Base-by-base conservation (phyloP, 2,113 vertebrate genomes). In the Pituophis catenifer region DNA sequence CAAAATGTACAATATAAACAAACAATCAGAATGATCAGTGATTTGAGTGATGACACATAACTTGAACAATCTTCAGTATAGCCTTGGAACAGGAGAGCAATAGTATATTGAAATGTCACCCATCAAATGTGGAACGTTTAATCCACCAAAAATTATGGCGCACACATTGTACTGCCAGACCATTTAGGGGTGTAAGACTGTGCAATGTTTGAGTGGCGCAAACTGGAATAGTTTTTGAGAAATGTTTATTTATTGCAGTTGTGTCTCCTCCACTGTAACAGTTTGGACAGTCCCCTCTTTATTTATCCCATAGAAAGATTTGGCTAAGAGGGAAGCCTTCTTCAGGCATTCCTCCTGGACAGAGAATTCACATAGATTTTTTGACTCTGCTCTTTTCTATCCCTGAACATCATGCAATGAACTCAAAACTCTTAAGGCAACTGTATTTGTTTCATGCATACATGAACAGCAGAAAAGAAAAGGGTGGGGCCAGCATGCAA, bases 21-120 rank as follows among this genome's bases (percentile, higher is more conserved):
- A 86, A 75, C 8, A 1, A 0, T 91, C 90, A 24, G 17, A 2
- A 7, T 38, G 0, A 0, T 26, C 10, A 17, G 0, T 93, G 53
- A 0, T 88, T 44, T 26, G 50, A 53, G 86, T 50, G 29, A 11
- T 50, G 54, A 44, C 55, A 44, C 8, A 3, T 55, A 62, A 53
- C 50, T 75, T 23, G 59, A 70, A 19, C 38, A 81, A 52, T 38
- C n/a, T 75, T 75, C 70, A 33, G 53, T 26, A 5, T 33, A 59
- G 17, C 53, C 70, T 75, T 88, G n/a, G 70, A 89, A 75, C 4
- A 44, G 13, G 48, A 23, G 13, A 55, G 52, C 44, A 89, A 75
- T 29, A 6, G n/a, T n/a, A 44, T 8, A 55, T 26, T 38, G 13
- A 53, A 54, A 75, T 53, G 59, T 33, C 33, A 87, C 55, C 23